Conservation (phyloP, 2,797 vertebrate genomes). For the Lates japonicus region DNA sequence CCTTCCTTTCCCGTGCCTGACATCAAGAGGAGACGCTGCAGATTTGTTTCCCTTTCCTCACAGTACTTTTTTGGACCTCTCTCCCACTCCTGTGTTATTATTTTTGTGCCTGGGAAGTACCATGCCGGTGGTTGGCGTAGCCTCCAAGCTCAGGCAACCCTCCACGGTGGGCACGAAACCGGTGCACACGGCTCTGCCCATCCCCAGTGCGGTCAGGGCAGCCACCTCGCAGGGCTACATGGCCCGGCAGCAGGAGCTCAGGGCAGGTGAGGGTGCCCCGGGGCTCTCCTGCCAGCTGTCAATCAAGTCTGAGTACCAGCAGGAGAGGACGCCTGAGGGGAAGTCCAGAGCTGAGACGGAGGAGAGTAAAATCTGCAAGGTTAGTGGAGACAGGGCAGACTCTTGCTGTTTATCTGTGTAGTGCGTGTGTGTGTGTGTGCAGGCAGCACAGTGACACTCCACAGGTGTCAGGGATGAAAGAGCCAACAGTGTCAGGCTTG, state of each 20-base stretch:
- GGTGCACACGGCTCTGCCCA: conserved; percentile 93
- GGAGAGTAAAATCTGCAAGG: conserved; percentile 96
- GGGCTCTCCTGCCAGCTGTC: conserved; percentile 90
- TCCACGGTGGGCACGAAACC: conserved; percentile 90
- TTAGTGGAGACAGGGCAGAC: conserved; percentile 63
- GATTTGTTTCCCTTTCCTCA: conserved; percentile 23
- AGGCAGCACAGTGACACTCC: conserved; percentile 14
- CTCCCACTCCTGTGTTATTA: conserved; percentile 48
- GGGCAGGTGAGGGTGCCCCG: conserved; percentile 76
- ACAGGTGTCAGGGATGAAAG: conserved; percentile 64
- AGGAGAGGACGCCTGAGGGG: conserved; percentile 82
- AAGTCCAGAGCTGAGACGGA: conserved; percentile 86
- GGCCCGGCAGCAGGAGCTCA: conserved; percentile 87
- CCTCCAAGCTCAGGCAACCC: conserved; percentile 94
- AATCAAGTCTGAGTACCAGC: conserved; percentile 90
- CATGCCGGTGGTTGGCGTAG: conserved; percentile 97
- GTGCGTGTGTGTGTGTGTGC: conserved; percentile 22
- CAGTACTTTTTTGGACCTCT: conserved; percentile 28
- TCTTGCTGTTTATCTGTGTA: not conserved
- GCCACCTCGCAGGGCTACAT: conserved; percentile 84
- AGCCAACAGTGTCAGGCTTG: conserved; percentile 5
- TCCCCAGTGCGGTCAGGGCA: conserved; percentile 87
- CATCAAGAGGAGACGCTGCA: conserved; percentile 54
- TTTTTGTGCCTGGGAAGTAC: conserved; percentile 69
- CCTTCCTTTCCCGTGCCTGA: conserved; percentile 39